A percentile compares a stretch with the other conserved stretches of the same genome.
phyloP scores from a whole-genome alignment of 2,888 invertebrate genomes.

The Tanypteryx hageni region DNA sequence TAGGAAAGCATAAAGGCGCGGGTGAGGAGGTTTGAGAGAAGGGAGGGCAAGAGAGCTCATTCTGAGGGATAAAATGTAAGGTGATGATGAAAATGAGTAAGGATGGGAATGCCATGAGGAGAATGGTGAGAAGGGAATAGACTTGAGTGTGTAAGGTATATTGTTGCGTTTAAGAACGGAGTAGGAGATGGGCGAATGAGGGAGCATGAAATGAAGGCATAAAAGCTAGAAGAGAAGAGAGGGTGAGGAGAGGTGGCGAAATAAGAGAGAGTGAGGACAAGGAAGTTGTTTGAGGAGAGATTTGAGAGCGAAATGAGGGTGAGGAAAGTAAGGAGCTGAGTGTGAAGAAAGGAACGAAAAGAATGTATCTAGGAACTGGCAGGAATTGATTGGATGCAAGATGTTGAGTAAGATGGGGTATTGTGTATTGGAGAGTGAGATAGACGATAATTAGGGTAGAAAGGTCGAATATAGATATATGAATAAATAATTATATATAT shows the following conservation, averaged over 20 bases:
- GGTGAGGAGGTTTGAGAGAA: background rate
- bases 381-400: too few relatives aligned
- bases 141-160: background rate
- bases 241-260: background rate
- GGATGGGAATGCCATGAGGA: background rate
- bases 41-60: background rate
- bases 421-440: too few relatives aligned
- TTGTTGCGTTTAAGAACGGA: background rate
- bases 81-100: background rate
- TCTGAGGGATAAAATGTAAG: background rate
- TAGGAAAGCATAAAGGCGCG: background rate
- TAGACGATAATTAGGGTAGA: too few relatives aligned
- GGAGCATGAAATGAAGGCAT: background rate
- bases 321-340: too few relatives aligned
- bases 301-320: too few relatives aligned
- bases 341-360: too few relatives aligned
- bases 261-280: background rate
- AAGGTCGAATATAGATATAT: too few relatives aligned
- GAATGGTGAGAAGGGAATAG: background rate
- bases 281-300: background rate
- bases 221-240: background rate
- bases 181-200: background rate
- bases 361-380: too few relatives aligned
- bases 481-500: too few relatives aligned
- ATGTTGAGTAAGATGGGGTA: too few relatives aligned